Evolutionary conservation across 2,797 vertebrate genomes (phyloP).

Genomic region (Rhincodon typus): DNA sequence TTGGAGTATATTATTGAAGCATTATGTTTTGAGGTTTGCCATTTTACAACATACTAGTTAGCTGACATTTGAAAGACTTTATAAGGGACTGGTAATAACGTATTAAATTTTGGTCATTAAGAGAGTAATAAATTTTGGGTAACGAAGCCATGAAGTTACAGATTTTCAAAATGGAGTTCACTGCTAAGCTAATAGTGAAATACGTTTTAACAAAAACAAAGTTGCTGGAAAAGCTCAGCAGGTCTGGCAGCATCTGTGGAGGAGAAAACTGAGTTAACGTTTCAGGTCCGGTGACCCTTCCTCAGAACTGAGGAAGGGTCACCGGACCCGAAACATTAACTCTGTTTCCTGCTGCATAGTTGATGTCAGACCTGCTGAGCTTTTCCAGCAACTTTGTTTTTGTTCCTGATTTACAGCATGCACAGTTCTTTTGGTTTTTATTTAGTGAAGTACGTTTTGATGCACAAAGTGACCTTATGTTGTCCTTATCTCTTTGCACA

Average conservation of each 20-base stretch:
- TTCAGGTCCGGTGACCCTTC: too few species aligned
- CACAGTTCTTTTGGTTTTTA: too few species aligned
- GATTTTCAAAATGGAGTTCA: not conserved
- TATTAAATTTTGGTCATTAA: not conserved
- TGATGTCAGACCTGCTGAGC: too few species aligned
- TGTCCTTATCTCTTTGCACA: not conserved
- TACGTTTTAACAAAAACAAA: not conserved
- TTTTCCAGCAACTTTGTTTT: too few species aligned
- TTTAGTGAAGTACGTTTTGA: not conserved
- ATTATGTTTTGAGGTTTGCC: slow-evolving; percentile 8
- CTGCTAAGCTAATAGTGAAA: not conserved
- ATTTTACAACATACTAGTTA: not conserved
- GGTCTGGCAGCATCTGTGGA: too few species aligned
- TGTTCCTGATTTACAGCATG: too few species aligned
- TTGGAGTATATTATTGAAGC: not conserved
- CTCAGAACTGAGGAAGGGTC: too few species aligned
- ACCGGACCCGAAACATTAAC: too few species aligned
- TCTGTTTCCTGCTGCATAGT: too few species aligned
- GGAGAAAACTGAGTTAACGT: too few species aligned
- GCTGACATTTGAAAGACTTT: not conserved
- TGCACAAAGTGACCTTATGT: not conserved
- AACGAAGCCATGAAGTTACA: not conserved
- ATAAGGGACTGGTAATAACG: not conserved
- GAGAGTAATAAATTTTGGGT: not conserved
- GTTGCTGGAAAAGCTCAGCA: too few species aligned